phyloP scores from a whole-genome alignment of 1,140 invertebrate species.

The Hylaeus anthracinus region DNA sequence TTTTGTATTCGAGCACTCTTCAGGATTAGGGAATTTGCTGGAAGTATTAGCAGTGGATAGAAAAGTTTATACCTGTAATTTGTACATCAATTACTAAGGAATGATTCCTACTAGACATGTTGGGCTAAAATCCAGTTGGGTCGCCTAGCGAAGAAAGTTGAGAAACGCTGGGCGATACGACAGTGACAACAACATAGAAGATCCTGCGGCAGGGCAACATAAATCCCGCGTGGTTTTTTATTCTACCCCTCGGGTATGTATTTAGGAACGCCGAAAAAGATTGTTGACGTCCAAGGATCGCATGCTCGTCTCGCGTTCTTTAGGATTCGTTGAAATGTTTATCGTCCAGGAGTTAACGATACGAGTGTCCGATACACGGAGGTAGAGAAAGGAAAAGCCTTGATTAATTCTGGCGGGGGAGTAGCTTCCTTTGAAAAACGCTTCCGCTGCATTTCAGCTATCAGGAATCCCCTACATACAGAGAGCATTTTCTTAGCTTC shows the following conservation, averaged over 20 bases:
- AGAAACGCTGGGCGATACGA: background rate
- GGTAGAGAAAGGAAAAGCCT: slow-evolving; percentile 36
- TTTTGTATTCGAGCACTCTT: too few species aligned
- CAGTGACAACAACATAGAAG: slow-evolving; percentile 34
- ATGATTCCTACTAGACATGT: too few species aligned
- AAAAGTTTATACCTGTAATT: too few species aligned
- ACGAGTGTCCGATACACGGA: slow-evolving; percentile 32
- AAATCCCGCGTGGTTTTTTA: slow-evolving; percentile 62
- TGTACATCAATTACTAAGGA: too few species aligned
- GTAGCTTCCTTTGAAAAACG: slow-evolving; percentile 55
- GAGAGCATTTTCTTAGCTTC: slow-evolving; percentile 8
- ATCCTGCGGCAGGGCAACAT: slow-evolving; percentile 21
- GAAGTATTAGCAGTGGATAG: too few species aligned
- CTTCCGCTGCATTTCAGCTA: slow-evolving; percentile 24
- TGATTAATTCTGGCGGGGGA: slow-evolving; percentile 57
- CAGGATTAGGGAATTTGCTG: too few species aligned
- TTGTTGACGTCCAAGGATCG: background rate
- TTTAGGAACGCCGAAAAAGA: slow-evolving; percentile 28
- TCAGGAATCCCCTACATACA: slow-evolving; percentile 1
- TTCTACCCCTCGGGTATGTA: background rate
- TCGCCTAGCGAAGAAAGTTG: too few species aligned
- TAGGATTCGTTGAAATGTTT: slow-evolving; percentile 10
- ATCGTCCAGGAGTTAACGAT: slow-evolving; percentile 13
- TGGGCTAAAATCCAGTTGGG: too few species aligned
- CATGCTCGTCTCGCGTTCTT: slow-evolving; percentile 7